Conservation (phyloP, 2,888 invertebrate species). For the Hyles lineata region DNA sequence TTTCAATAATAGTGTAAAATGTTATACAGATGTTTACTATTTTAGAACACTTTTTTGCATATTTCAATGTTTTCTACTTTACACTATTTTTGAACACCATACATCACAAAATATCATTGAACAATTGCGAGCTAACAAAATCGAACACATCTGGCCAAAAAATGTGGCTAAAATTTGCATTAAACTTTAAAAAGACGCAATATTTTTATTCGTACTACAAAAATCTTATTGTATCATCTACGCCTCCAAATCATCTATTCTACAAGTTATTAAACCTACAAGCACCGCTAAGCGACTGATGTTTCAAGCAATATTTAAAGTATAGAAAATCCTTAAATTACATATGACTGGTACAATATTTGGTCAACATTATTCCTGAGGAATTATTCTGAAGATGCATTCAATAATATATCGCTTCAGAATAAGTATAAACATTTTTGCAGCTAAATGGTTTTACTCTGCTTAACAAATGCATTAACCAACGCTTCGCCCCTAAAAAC, state of each 20-base stretch:
- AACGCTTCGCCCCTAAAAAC: too few species aligned
- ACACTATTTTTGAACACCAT: not conserved
- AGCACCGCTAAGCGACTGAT: conserved; percentile 12
- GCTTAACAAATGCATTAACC: too few species aligned
- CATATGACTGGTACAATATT: conserved; percentile 21
- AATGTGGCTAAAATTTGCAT: not conserved
- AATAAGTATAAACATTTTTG: too few species aligned
- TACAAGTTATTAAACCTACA: conserved; percentile 14
- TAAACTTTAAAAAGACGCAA: not conserved
- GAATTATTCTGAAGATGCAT: not conserved
- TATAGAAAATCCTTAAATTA: conserved; percentile 12
- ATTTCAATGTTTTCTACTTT: not conserved
- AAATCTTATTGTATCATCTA: not conserved
- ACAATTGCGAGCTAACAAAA: not conserved
- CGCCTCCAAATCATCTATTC: not conserved
- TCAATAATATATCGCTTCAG: too few species aligned
- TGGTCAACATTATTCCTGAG: conserved; percentile 22
- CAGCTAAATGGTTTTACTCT: too few species aligned
- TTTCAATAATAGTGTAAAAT: not conserved
- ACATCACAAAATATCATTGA: not conserved
- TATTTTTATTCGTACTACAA: not conserved
- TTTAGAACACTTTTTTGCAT: too few species aligned
- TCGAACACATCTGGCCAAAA: not conserved
- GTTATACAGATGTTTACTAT: not conserved
- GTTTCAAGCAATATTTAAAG: conserved; percentile 15